Evolutionary conservation across 1,140 invertebrate species (phyloP).

Genomic region (Cyrtorhinus lividipennis): DNA sequence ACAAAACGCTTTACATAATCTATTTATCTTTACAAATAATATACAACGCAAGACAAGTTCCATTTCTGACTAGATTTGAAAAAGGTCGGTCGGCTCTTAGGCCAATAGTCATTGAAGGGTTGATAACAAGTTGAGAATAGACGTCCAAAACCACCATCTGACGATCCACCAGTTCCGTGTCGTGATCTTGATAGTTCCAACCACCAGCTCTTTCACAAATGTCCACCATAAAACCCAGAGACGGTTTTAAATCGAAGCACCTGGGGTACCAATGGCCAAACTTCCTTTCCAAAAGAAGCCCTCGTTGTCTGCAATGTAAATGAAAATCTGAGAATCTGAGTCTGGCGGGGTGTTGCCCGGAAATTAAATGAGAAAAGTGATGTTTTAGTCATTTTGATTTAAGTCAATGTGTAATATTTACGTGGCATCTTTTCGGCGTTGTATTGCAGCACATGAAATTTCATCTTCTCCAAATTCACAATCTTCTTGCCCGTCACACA

Average conservation of each 20-base stretch:
- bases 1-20: no score
- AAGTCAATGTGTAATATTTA: no score
- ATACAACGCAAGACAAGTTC: neutral
- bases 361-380: no score
- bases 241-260: neutral
- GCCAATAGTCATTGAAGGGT: neutral
- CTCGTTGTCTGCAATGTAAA: neutral
- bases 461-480: conserved; percentile 58
- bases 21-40: neutral
- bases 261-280: neutral
- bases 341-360: no score
- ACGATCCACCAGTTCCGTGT: neutral
- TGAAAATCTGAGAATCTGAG: neutral
- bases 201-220: neutral
- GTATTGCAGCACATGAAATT: conserved; percentile 29
- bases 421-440: no score
- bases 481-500: conserved; percentile 53
- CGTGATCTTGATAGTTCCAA: neutral
- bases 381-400: no score
- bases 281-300: neutral
- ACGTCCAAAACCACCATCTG: neutral
- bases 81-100: neutral
- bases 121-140: neutral
- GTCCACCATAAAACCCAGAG: neutral
- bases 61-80: neutral